Evolutionary conservation across 2,888 invertebrate species (phyloP).

Genomic region (Folsomia candida): DNA sequence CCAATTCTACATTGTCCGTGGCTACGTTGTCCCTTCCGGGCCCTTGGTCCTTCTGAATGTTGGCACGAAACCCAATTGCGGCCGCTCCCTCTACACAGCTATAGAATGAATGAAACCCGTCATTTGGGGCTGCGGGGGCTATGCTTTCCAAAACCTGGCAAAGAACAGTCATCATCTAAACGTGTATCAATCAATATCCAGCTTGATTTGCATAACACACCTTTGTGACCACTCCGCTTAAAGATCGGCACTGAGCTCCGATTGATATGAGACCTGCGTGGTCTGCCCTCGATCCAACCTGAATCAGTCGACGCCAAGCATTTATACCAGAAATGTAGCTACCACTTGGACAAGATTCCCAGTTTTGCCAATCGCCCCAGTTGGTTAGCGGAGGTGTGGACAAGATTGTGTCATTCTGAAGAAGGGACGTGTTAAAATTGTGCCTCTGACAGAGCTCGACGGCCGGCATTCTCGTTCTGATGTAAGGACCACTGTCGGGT

Average conservation of each 20-base stretch:
- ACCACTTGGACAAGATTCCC: slow-evolving; percentile 27
- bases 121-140: slow-evolving; percentile 22
- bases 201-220: not conserved
- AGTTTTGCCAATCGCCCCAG: slow-evolving; percentile 33
- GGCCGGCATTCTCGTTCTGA: not conserved
- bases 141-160: slow-evolving; percentile 17
- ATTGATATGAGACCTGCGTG: slow-evolving; percentile 31
- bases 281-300: slow-evolving; percentile 14
- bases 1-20: slow-evolving; percentile 34
- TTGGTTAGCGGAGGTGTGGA: slow-evolving; percentile 32
- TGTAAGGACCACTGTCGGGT: slow-evolving; percentile 20
- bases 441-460: not conserved
- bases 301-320: slow-evolving; percentile 31
- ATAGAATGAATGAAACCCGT: slow-evolving; percentile 34
- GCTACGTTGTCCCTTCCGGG: slow-evolving; percentile 23
- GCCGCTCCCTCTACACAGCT: slow-evolving; percentile 20
- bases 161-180: not conserved
- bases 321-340: slow-evolving; percentile 36
- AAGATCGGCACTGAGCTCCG: slow-evolving; percentile 10
- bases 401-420: slow-evolving; percentile 9
- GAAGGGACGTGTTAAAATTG: not conserved
- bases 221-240: not conserved
- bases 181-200: no score
- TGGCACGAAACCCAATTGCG: slow-evolving; percentile 33
- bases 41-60: slow-evolving; percentile 22